phyloP scores from a whole-genome alignment of 2,113 vertebrate species.

The Nasalis larvatus region DNA sequence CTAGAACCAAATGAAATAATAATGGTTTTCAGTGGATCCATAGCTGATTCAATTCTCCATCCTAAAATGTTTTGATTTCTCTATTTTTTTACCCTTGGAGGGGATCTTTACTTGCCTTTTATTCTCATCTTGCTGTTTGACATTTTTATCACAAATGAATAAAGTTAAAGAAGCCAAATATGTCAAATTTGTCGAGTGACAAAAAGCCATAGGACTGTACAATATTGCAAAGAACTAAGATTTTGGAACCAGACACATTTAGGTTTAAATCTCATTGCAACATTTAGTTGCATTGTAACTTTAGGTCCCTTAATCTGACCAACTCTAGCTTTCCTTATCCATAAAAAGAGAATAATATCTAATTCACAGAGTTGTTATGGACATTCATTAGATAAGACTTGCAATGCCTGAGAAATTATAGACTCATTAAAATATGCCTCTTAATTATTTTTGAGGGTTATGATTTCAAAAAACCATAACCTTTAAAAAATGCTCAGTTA shows the following conservation, averaged over 20 bases:
- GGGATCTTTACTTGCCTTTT: neutral
- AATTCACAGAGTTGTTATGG: neutral
- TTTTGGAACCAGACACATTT: neutral
- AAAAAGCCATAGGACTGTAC: neutral
- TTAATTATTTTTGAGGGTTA: constrained; percentile 21
- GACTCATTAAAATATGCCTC: neutral
- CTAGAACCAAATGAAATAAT: neutral
- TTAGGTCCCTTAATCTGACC: neutral
- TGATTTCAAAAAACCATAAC: constrained; percentile 8
- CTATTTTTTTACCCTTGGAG: neutral
- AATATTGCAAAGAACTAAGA: neutral
- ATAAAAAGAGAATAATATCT: neutral
- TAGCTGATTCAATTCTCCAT: neutral
- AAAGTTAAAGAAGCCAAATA: neutral
- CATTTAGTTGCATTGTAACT: neutral
- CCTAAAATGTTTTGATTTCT: neutral
- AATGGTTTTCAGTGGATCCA: neutral
- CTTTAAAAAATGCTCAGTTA: neutral
- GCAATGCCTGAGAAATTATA: neutral
- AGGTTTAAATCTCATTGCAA: neutral
- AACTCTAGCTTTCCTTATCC: neutral
- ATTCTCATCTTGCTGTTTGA: constrained; percentile 6
- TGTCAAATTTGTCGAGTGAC: neutral
- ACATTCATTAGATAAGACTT: neutral
- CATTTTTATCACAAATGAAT: neutral